These are phyloP conservation scores for Epizoanthus rinbou DNA, from an alignment of 92 coral and sea anemone genomes.

Conservation along the genomic window DNA sequence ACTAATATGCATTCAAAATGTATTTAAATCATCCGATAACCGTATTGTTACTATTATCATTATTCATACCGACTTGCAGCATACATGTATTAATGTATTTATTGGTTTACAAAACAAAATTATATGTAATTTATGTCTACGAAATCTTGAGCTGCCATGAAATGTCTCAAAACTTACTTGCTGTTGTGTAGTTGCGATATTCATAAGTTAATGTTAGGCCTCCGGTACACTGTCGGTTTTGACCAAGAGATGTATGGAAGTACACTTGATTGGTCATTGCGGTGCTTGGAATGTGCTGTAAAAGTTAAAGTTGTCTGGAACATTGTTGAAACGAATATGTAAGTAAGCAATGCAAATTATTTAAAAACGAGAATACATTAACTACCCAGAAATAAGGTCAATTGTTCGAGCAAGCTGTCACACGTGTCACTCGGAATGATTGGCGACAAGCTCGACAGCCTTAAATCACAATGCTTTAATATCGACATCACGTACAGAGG, in stretches of 20 bases:
- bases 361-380: constrained; percentile 15
- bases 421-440: too few species aligned
- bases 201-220: neutral
- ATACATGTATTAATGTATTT: constrained; percentile 12
- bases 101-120: neutral
- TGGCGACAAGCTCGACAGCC: neutral
- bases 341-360: constrained; percentile 9
- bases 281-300: neutral
- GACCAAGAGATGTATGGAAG: neutral
- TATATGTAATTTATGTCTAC: neutral
- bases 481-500: neutral
- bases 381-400: too few species aligned
- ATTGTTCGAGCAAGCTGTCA: too few species aligned
- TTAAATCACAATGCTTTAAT: neutral
- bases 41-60: neutral
- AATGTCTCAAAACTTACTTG: neutral
- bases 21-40: constrained; percentile 16
- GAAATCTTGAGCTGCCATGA: constrained; percentile 27
- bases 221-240: neutral
- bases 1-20: constrained; percentile 17
- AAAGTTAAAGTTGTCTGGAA: neutral
- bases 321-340: neutral
- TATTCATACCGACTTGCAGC: neutral
- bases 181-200: neutral
- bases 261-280: neutral